A percentile compares a stretch with the other conserved stretches of the same genome.
phyloP scores from a whole-genome alignment of 2,888 invertebrate genomes.

The Phania funesta region DNA sequence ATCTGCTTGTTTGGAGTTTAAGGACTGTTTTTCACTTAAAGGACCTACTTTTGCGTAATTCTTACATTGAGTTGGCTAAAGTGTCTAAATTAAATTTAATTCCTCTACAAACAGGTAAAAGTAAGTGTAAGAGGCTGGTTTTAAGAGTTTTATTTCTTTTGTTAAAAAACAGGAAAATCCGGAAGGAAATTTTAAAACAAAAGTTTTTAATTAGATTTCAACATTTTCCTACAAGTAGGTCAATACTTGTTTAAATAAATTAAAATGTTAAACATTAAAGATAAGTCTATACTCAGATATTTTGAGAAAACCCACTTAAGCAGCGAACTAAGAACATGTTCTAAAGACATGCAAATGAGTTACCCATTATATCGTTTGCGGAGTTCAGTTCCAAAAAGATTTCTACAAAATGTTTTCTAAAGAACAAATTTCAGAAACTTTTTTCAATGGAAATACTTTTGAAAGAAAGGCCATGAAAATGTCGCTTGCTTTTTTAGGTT shows the following conservation, averaged over 20 bases:
- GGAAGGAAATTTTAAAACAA: constrained; percentile 57
- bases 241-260: constrained; percentile 18
- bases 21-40: constrained; percentile 55
- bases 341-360: no score
- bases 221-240: constrained; percentile 19
- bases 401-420: no score
- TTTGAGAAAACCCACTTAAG: no score
- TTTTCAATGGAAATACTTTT: no score
- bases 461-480: no score
- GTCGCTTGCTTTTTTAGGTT: no score
- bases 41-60: constrained; percentile 58
- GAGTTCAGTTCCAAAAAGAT: no score
- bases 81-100: constrained; percentile 61
- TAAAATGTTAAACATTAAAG: not conserved
- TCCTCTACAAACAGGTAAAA: constrained; percentile 24
- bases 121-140: not conserved
- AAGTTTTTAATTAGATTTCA: constrained; percentile 53
- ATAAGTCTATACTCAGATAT: not conserved
- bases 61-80: constrained; percentile 56
- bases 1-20: constrained; percentile 49
- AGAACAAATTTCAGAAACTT: no score
- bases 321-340: no score
- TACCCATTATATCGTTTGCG: no score
- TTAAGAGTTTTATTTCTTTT: constrained; percentile 6
- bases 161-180: not conserved